These are phyloP conservation scores for Bombus confusus DNA, from an alignment of 1,140 invertebrate species.

Conservation along the genomic window DNA sequence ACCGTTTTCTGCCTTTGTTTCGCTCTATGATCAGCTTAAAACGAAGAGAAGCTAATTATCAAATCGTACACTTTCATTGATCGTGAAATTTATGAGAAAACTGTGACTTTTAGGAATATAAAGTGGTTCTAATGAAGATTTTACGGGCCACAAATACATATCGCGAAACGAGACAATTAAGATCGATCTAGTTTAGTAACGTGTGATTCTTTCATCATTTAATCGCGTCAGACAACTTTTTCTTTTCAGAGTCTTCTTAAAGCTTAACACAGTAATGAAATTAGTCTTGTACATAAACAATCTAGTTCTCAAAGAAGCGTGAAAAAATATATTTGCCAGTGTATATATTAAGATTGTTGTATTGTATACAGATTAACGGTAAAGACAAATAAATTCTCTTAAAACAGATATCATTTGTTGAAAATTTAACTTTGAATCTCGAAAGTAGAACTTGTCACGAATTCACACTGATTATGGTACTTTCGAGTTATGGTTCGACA, in stretches of 20 bases:
- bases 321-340: not conserved
- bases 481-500: slow-evolving; percentile 27
- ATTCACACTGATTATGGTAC: slow-evolving; percentile 1
- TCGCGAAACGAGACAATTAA: not conserved
- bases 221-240: not conserved
- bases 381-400: too few species aligned
- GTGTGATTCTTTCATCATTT: not conserved
- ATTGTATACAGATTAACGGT: too few species aligned
- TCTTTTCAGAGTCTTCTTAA: not conserved
- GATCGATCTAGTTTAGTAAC: not conserved
- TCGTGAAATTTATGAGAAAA: not conserved
- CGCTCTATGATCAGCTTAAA: not conserved
- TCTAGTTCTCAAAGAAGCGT: not conserved
- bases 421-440: not conserved
- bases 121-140: not conserved
- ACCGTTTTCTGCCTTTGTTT: not conserved
- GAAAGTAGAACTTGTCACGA: not conserved
- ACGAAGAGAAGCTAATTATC: not conserved
- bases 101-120: too few species aligned
- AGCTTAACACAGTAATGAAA: not conserved
- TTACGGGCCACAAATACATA: not conserved
- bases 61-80: not conserved
- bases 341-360: too few species aligned
- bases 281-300: not conserved
- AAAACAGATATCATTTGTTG: not conserved